Evolutionary conservation across 2,113 vertebrate species (phyloP), one percentile per base, ranked within the genome.

Genomic region (Cynocephalus volans): DNA sequence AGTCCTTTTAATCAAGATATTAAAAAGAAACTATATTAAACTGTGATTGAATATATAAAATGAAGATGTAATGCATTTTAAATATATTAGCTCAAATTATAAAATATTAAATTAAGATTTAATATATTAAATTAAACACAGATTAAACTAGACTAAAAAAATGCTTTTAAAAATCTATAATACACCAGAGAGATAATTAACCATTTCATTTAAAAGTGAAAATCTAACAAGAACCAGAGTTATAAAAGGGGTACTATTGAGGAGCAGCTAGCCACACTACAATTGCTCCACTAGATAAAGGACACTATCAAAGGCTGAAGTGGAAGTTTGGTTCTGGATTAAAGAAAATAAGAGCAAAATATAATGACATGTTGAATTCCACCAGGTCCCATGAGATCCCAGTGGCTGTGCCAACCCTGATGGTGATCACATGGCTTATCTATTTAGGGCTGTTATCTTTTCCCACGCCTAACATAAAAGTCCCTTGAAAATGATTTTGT

Each of bases 31-130:
- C 92, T 97, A 95, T 98, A 98, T 98, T 98, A 98, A 98, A 95
- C 93, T 96, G 84, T 98, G 97, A 98, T 96, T 98, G 91, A 97
- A 97, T 92, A 97, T 98, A 98, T 98, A 97, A 98, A 98, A 97
- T 97, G 98, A 97, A 98, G 79, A 92, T 96, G 96, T 96, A 97
- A 97, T 90, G 95, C 96, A 97, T 97, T 97, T 98, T 96, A 98
- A 98, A 97, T 97, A 97, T 98, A 97, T 97, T 98, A 98, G 86
- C 86, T 96, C 41, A 97, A 98, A 98, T 97, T 96, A 97, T 98
- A 98, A 97, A 97, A 98, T 98, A 98, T 98, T 98, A 98, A 98
- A 98, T 98, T 98, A 97, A 98, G 92, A 97, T 97, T 97, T 97
- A 97, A 96, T 98, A 97, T 97, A 97, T 96, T 97, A 97, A 97